Conservation (phyloP, 2,888 invertebrate genomes). For the Cabera pusaria region DNA sequence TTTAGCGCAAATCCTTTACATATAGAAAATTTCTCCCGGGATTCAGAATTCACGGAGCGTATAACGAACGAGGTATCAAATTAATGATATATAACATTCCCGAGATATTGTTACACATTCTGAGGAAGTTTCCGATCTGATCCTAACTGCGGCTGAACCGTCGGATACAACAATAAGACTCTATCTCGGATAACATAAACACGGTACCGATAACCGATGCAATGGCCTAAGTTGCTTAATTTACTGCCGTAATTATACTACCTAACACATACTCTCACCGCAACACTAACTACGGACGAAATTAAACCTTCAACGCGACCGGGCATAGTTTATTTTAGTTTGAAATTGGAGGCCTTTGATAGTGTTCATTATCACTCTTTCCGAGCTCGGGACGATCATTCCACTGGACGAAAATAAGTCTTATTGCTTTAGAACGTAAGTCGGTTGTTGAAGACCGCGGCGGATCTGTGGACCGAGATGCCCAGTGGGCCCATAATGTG, state of each 20-base stretch:
- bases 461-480: conserved; percentile 14
- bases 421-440: not conserved
- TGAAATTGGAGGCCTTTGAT: conserved; percentile 1
- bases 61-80: no score
- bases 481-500: conserved; percentile 39
- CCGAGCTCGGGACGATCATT: no score
- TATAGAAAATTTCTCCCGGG: no score
- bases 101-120: no score
- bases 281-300: conserved; percentile 1
- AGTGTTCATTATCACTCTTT: conserved; percentile 22
- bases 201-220: conserved; percentile 31
- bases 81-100: no score
- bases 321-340: conserved; percentile 7
- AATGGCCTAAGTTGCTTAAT: conserved; percentile 42
- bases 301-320: not conserved
- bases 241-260: conserved; percentile 45
- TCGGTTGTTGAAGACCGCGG: conserved; percentile 2
- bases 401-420: conserved; percentile 4
- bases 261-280: conserved; percentile 32
- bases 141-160: conserved; percentile 30
- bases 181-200: conserved; percentile 41
- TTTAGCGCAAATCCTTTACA: no score
- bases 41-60: no score
- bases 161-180: conserved; percentile 21
- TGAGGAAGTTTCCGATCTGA: not conserved